Evolutionary conservation across 2,888 invertebrate species (phyloP).

Genomic region (Cephus sareptanus): DNA sequence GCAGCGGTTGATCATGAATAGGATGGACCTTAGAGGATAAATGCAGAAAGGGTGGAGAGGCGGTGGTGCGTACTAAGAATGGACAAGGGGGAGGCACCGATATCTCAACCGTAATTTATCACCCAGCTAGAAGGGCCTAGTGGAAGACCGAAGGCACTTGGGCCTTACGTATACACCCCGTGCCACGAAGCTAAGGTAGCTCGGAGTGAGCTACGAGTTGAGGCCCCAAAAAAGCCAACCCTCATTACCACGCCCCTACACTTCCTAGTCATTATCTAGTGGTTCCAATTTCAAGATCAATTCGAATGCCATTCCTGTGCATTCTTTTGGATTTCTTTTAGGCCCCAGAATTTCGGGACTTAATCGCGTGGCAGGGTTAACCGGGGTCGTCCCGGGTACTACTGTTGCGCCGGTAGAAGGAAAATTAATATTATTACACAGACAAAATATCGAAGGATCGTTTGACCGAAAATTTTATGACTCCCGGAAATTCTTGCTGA

Average conservation of each 20-base stretch:
- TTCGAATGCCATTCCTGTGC: constrained; percentile 35
- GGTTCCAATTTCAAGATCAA: constrained; percentile 52
- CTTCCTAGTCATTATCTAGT: constrained; percentile 60
- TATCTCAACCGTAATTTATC: constrained; percentile 60
- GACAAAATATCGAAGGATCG: not conserved
- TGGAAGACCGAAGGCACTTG: constrained; percentile 20
- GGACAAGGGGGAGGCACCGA: constrained; percentile 58
- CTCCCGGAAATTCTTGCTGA: not conserved
- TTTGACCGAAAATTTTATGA: not conserved
- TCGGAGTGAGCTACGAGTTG: constrained; percentile 20
- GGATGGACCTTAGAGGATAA: not conserved
- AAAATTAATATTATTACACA: not conserved
- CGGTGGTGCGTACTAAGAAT: constrained; percentile 40
- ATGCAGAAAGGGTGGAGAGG: constrained; percentile 24
- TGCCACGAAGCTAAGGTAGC: not conserved
- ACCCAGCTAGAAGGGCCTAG: constrained; percentile 39
- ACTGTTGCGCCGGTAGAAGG: not conserved
- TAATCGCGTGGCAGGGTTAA: constrained; percentile 1
- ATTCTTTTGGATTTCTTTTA: not conserved
- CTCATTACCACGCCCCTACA: constrained; percentile 59
- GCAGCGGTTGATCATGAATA: not conserved
- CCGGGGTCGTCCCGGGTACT: not conserved
- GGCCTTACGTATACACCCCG: constrained; percentile 9
- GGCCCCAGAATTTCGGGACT: not conserved
- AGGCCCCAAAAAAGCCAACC: constrained; percentile 33